phyloP scores from a whole-genome alignment of 2,888 invertebrate genomes.

The Pomacea canaliculata region DNA sequence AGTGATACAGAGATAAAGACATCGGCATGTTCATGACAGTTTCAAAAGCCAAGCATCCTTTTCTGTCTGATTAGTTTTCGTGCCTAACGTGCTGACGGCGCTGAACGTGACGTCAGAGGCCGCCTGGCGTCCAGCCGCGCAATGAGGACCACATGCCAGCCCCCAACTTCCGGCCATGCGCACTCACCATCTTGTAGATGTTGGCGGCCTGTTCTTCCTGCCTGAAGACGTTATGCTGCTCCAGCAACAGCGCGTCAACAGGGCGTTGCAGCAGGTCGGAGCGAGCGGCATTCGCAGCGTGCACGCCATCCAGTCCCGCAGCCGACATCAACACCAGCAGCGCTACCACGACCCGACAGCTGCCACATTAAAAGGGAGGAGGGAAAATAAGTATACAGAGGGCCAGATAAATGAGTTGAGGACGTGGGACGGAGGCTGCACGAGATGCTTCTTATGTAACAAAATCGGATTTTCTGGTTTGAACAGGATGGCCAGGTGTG shows the following conservation, averaged over 20 bases:
- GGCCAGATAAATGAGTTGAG: neutral
- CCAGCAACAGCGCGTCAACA: conserved; percentile 24
- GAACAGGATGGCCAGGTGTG: too few species aligned
- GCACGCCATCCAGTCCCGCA: neutral
- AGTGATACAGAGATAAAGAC: too few species aligned
- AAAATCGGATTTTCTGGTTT: too few species aligned
- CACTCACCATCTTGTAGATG: conserved; percentile 46
- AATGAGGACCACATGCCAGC: too few species aligned
- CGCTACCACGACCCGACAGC: neutral
- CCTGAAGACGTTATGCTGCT: conserved; percentile 47
- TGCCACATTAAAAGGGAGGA: neutral
- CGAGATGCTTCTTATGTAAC: too few species aligned
- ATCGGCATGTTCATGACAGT: too few species aligned
- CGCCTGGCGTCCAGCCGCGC: too few species aligned
- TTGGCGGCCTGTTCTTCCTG: conserved; percentile 43
- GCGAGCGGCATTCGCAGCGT: neutral
- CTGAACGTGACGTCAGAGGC: too few species aligned
- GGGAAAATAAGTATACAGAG: too few species aligned
- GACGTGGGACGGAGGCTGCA: neutral
- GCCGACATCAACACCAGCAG: conserved; percentile 1
- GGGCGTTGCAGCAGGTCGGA: conserved; percentile 9
- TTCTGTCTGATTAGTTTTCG: too few species aligned
- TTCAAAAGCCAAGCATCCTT: too few species aligned
- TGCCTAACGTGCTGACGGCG: too few species aligned
- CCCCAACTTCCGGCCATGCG: neutral